Base-by-base conservation (phyloP, 2,888 invertebrate genomes). In the Chrysotoxum bicinctum region DNA sequence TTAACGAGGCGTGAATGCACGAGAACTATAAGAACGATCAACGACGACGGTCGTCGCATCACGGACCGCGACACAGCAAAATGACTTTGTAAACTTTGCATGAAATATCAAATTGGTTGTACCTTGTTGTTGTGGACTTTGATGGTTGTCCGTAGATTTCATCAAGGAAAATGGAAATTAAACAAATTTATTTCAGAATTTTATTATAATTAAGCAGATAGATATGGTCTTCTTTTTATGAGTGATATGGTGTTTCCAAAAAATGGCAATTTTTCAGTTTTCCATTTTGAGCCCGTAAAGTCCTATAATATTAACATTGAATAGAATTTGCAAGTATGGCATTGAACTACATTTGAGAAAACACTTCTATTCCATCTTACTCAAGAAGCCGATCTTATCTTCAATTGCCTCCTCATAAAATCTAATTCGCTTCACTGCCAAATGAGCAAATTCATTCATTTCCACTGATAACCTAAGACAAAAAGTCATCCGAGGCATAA, bases 1-100 rank as follows among this genome's bases (percentile, higher is more conserved):
- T 84, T 84, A 84, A 84, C 80, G 75, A 84, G 80, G 84, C 84
- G 84, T 84, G 80, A 84, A 84, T 79, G 54, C 43, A 43, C n/a
- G 32, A 19, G 48, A 40, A 23, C 5, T 14, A 32, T 2, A 30
- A 5, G 3, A 19, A 32, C 10, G 9, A 16, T 30, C 26, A 16
- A 26, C 26, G 21, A 35, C 10, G 62, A 35, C 40, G 10, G 26
- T 1, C 6, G 14, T 16, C 37, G 7, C 69, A 50, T 70, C 56
- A 7, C 4, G 16, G 9, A 19, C 10, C 2, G 7, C 12, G 23
- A 26, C 14, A 16, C 3, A 30, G 54, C 68, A 21, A 84, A 75
- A 75, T 70, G 64, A 45, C 37, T 84, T 75, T 75, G 58, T 52
- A 23, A 72, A 56, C 19, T 58, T 58, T 58, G 35, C 30, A 58